Conservation (phyloP, 2,113 vertebrate species). For the Cisticola juncidis region DNA sequence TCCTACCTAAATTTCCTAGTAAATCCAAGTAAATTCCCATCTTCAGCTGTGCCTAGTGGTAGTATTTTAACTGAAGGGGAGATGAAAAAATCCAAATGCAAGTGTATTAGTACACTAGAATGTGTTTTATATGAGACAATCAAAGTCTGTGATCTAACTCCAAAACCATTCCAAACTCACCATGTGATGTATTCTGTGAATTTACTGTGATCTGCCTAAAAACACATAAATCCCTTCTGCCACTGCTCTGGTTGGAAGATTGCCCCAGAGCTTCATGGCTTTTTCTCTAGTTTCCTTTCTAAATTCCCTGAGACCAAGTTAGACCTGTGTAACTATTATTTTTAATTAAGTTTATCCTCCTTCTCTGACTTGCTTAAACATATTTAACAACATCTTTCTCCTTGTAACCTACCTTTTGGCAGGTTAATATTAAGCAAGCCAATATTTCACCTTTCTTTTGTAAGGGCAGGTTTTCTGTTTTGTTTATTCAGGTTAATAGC, state of each 20-base stretch:
- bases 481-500: not conserved
- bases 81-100: not conserved
- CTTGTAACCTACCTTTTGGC: not conserved
- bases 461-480: not conserved
- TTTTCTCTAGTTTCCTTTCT: not conserved
- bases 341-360: not conserved
- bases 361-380: not conserved
- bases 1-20: too few species aligned
- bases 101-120: not conserved
- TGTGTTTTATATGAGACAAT: not conserved
- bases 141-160: not conserved
- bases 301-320: not conserved
- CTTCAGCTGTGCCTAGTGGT: not conserved
- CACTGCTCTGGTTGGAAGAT: not conserved
- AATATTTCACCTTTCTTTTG: not conserved
- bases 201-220: not conserved
- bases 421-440: not conserved
- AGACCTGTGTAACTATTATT: not conserved
- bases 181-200: not conserved
- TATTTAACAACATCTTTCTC: not conserved
- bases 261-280: not conserved
- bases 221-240: not conserved
- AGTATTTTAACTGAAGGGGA: not conserved
- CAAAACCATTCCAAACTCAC: not conserved
- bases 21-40: too few species aligned